These are phyloP conservation scores for Psilopsiagon aurifrons DNA, from an alignment of 2,113 vertebrate species.

Conservation along the genomic window DNA sequence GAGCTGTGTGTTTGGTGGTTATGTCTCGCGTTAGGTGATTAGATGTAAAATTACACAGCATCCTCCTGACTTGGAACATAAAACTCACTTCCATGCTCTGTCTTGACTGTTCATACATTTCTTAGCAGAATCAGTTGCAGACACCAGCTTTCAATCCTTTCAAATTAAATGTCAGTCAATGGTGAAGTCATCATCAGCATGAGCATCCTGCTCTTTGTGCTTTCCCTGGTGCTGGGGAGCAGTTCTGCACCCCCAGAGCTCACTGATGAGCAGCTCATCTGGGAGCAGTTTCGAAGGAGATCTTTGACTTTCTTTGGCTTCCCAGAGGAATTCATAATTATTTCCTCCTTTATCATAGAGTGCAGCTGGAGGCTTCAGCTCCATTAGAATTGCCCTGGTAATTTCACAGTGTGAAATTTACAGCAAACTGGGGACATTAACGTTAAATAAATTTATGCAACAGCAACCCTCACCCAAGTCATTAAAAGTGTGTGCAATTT, in stretches of 20 bases:
- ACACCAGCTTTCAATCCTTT: conserved; percentile 27
- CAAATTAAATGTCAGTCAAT: conserved; percentile 48
- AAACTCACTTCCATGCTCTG: conserved; percentile 29
- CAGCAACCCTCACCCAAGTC: conserved; percentile 62
- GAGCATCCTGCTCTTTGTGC: background rate
- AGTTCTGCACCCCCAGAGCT: background rate
- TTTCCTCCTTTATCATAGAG: conserved; percentile 68
- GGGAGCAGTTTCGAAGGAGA: conserved; percentile 56
- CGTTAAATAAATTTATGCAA: conserved; percentile 70
- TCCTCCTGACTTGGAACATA: conserved; percentile 31
- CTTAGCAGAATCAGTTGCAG: conserved; percentile 48
- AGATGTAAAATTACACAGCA: conserved; percentile 48
- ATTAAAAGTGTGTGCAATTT: conserved; percentile 55
- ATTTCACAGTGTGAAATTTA: conserved; percentile 68
- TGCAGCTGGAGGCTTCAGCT: conserved; percentile 66
- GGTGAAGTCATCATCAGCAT: background rate
- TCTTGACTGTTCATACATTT: conserved; percentile 43
- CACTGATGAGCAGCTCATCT: conserved; percentile 57
- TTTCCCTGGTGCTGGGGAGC: background rate
- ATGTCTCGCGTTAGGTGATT: background rate
- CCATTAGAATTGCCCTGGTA: conserved; percentile 69
- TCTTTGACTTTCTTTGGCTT: conserved; percentile 68
- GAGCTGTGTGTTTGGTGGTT: background rate
- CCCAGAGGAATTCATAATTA: conserved; percentile 65
- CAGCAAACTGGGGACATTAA: conserved; percentile 68